phyloP scores from a whole-genome alignment of 2,888 invertebrate species.

The Lamellibrachia satsuma region DNA sequence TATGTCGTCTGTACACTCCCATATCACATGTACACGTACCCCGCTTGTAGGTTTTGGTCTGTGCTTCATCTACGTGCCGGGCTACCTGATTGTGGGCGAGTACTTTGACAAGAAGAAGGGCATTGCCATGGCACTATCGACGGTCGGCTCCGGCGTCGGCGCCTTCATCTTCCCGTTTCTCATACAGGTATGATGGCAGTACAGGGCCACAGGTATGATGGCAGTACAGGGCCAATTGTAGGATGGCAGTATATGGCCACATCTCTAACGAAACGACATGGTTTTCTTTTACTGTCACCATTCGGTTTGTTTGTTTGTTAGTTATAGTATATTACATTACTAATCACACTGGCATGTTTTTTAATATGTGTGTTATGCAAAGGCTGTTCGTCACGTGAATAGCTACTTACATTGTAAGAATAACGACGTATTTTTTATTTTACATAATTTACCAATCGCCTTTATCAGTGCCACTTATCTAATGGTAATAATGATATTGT shows the following conservation, averaged over 20 bases:
- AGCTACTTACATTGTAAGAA: too few species aligned
- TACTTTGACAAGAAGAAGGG: constrained; percentile 44
- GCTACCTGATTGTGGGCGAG: constrained; percentile 36
- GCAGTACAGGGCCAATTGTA: neutral
- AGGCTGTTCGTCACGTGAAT: neutral
- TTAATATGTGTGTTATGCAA: neutral
- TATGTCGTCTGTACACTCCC: neutral
- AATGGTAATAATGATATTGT: neutral
- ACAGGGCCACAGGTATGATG: neutral
- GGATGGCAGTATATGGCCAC: neutral
- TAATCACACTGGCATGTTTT: neutral
- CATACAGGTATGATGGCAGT: constrained; percentile 20
- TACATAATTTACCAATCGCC: too few species aligned
- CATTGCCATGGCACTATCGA: constrained; percentile 39
- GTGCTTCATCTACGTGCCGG: constrained; percentile 26
- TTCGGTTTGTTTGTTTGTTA: too few species aligned
- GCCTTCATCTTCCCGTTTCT: constrained; percentile 35
- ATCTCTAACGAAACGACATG: too few species aligned
- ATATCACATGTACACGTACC: neutral
- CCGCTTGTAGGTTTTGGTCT: constrained; percentile 2
- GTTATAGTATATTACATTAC: neutral
- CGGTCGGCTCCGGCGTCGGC: constrained; percentile 41
- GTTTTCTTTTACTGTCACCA: too few species aligned
- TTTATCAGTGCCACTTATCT: neutral
- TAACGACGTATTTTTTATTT: too few species aligned